Conservation (phyloP, 1,140 invertebrate species). For the Cotesia chilonis region DNA sequence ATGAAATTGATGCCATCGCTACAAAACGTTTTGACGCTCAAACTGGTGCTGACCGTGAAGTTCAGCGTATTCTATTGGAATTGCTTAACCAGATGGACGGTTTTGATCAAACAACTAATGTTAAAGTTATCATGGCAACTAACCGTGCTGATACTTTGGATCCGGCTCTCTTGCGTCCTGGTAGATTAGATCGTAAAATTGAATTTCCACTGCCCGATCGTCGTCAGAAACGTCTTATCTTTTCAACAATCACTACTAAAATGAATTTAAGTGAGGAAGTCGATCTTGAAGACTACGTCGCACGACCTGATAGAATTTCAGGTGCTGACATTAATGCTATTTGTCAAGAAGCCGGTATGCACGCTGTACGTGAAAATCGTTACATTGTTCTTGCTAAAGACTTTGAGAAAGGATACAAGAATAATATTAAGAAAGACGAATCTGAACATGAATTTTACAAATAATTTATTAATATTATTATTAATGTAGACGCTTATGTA, state of each 20-base stretch:
- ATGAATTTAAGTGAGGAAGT: slow-evolving; percentile 99
- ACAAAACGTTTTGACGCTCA: slow-evolving; percentile 99
- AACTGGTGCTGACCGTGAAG: slow-evolving; percentile 98
- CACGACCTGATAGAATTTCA: slow-evolving; percentile 96
- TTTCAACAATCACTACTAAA: slow-evolving; percentile 96
- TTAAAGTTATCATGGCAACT: slow-evolving; percentile 99
- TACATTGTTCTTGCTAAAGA: slow-evolving; percentile 99
- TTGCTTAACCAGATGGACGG: slow-evolving; percentile 99
- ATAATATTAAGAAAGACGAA: slow-evolving; percentile 99
- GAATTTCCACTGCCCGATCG: slow-evolving; percentile 98
- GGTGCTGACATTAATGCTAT: slow-evolving; percentile 99
- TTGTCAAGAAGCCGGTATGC: slow-evolving; percentile 96
- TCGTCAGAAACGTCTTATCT: slow-evolving; percentile 96
- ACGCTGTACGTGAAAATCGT: slow-evolving; percentile 98
- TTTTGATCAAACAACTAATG: slow-evolving; percentile 99
- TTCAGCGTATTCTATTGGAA: slow-evolving; percentile 97
- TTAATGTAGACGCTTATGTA: neutral
- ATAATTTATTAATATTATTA: slow-evolving; percentile 71
- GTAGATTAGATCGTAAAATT: slow-evolving; percentile 97
- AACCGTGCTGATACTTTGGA: slow-evolving; percentile 98
- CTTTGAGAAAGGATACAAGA: slow-evolving; percentile 99
- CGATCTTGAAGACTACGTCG: slow-evolving; percentile 98
- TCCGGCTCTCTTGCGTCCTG: slow-evolving; percentile 95
- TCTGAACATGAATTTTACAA: slow-evolving; percentile 99
- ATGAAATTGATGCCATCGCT: slow-evolving; percentile 98